Conservation (phyloP, 1,140 invertebrate species). For the Coptotermes formosanus region DNA sequence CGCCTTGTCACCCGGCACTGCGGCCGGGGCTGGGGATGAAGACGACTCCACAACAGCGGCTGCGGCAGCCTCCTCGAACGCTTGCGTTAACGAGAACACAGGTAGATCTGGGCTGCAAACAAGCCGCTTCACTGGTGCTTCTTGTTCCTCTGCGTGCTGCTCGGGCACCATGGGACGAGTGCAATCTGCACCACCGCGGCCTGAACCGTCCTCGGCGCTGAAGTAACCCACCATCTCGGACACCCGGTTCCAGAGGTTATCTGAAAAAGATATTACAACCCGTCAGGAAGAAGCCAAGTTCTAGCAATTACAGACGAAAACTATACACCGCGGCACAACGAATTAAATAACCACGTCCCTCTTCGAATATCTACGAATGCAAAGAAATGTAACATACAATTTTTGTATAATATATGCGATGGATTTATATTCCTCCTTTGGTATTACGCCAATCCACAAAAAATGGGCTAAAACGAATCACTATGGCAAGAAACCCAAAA, state of each 20-base stretch:
- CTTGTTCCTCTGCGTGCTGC: not conserved
- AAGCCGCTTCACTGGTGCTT: conserved; percentile 40
- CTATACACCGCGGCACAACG: too few relatives aligned
- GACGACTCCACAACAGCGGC: not conserved
- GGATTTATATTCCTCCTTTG: too few relatives aligned
- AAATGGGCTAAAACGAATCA: too few relatives aligned
- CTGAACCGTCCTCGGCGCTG: conserved; percentile 38
- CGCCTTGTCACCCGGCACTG: conserved; percentile 26
- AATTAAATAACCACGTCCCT: too few relatives aligned
- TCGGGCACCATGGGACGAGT: conserved; percentile 37
- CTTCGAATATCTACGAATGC: too few relatives aligned
- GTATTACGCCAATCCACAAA: too few relatives aligned
- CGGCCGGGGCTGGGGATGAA: conserved; percentile 34
- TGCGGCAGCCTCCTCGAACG: conserved; percentile 28
- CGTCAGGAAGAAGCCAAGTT: not conserved
- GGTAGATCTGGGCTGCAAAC: conserved; percentile 45
- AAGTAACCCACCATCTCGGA: conserved; percentile 46
- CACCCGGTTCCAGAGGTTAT: conserved; percentile 44
- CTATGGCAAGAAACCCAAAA: too few relatives aligned
- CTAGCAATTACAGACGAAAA: too few relatives aligned
- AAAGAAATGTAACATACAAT: too few relatives aligned
- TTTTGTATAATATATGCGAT: too few relatives aligned
- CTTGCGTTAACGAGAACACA: conserved; percentile 37
- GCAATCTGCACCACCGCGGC: conserved; percentile 39
- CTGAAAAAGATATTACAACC: conserved; percentile 37